Base-by-base conservation (phyloP, 1,140 invertebrate species). In the Drosophila carrolli region DNA sequence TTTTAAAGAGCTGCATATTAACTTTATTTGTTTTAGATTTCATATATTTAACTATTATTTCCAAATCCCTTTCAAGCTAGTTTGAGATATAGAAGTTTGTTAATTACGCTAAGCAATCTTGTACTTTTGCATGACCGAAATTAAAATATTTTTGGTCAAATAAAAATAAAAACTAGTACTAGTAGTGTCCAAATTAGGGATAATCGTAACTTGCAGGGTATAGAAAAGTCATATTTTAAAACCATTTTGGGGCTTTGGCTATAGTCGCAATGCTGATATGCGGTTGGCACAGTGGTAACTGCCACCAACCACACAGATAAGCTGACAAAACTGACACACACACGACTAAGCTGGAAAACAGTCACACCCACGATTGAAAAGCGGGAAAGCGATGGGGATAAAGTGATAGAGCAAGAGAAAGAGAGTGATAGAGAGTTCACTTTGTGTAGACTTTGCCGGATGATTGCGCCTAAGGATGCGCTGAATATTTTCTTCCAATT, bases 231-330 rank as follows among this genome's bases (percentile, higher is more conserved):
- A 60, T 53, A 32, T 51, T 51, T 73, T 46, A 10, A 14, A 59
- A 23, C 7, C 54, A 72, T 43, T 72, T 68, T 10, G 23, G 38
- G 47, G 54, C 35, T 73, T 72, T 50, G 46, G 40, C 44, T 59
- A 60, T 73, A 72, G 67, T 72, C 47, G 67, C 56, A 32, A 53
- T 61, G 47, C 68, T 73, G 55, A 60, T 72, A 72, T 73, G 67
- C 70, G 67, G 67, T 73, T 40, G 32, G 35, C 40, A 19, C 40
- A 61, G 38, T 70, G 51, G 65, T 29, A 58, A 40, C 51, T 40
- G 32, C 27, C 41, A 70, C 23, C 16, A 41, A 47, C 65, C 65
- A 41, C 66, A 51, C 38, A 29, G 53, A 44, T 29, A 50, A 23
- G 32, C 68, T 58, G 54, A 57, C 46, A 59, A 19, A 59, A 51